A percentile compares a stretch with the other conserved stretches of the same genome.
phyloP scores from a whole-genome alignment of 2,888 invertebrate genomes.

The Epinotia nisella region DNA sequence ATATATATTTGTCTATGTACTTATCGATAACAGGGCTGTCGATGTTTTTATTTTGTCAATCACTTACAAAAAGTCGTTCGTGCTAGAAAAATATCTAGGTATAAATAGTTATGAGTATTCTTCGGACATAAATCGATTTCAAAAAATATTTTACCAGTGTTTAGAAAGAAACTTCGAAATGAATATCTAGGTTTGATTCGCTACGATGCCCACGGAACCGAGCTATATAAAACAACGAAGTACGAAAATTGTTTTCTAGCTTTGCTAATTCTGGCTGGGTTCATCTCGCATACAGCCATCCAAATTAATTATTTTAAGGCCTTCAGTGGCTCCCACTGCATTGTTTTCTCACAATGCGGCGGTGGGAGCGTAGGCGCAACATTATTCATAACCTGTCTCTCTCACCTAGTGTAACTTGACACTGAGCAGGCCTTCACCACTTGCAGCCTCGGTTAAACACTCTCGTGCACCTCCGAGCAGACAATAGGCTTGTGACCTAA shows the following conservation, averaged over 20 bases:
- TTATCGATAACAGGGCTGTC: too few relatives aligned
- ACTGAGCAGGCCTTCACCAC: not conserved
- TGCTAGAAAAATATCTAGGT: too few relatives aligned
- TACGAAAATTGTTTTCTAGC: not conserved
- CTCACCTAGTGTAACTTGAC: not conserved
- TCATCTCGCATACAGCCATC: conserved; percentile 9
- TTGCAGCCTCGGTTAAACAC: not conserved
- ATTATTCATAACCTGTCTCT: not conserved
- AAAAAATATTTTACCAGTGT: too few relatives aligned
- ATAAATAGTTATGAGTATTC: too few relatives aligned
- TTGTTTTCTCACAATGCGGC: conserved; percentile 20
- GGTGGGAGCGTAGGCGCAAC: conserved; percentile 18
- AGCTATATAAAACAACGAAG: too few relatives aligned
- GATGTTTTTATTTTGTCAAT: too few relatives aligned
- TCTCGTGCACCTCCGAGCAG: not conserved
- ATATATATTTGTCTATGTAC: too few relatives aligned
- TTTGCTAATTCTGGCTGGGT: not conserved
- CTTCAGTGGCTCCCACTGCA: conserved; percentile 15
- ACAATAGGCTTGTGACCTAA: too few relatives aligned
- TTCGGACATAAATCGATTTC: too few relatives aligned
- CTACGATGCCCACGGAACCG: not conserved
- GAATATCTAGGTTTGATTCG: too few relatives aligned
- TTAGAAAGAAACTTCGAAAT: too few relatives aligned
- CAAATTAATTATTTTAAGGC: conserved; percentile 29
- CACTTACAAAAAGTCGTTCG: too few relatives aligned